Evolutionary conservation across 2,113 vertebrate genomes (phyloP), one percentile per base, ranked within the genome.

Genomic region (Callocephalon fimbriatum): DNA sequence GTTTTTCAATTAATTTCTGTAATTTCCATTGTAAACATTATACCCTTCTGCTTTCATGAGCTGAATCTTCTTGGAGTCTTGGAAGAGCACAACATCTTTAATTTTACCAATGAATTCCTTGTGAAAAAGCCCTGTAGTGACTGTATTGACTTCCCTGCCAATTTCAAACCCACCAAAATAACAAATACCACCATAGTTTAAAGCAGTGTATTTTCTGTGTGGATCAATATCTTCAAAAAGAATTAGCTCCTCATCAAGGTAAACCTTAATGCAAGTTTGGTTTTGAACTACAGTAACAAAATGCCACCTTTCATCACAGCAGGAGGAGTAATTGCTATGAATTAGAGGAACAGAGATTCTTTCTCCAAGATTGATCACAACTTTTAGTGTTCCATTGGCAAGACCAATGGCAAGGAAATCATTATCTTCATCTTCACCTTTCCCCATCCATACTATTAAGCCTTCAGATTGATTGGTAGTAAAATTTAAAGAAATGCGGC

Each of bases 81-180:
- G 97, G 95, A 98, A 99, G 90, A 99, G 97, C 78, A 97, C 95
- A 75, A 97, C 88, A 56, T 99, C 98, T 98, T 98, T 98, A 45
- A 99, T 98, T 97, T 97, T 98, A 47, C 99, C 99, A 83, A 97
- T 84, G 90, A 99, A 99, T 54, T 97, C 96, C 66, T 96, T 96
- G 65, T 97, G 96, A 97, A 99, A 99, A 92, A 99, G 96, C 16
- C 98, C 98, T 37, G 90, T 92, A 26, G 98, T 99, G 78, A 99
- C 97, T 10, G 19, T 45, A 5, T 92, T 95, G 48, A 99, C 80
- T 59, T 98, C 94, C 86, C 96, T 98, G 86, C 98, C 78, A 42
- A 98, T 95, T 96, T 99, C 99, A 97, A 99, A 99, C 4, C 99
- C 98, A 38, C 99, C 99, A 50, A 99, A 98, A 95, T 99, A 99